phyloP scores from a whole-genome alignment of 2,113 vertebrate species.

The Corynorhinus townsendii region DNA sequence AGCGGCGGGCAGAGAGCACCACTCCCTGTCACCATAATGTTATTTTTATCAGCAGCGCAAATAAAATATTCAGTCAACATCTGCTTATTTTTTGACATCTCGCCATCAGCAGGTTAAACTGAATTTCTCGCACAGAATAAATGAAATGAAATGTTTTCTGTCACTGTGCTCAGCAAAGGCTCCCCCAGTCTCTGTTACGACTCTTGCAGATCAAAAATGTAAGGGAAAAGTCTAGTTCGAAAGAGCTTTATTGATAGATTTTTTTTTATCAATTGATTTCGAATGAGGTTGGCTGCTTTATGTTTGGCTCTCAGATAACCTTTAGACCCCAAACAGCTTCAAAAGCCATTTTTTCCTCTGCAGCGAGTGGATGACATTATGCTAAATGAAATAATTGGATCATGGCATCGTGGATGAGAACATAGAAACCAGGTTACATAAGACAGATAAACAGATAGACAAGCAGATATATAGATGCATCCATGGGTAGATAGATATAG shows the following conservation, averaged over 20 bases:
- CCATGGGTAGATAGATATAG: too few species aligned
- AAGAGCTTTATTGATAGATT: neutral
- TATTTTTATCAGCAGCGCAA: conserved; percentile 44
- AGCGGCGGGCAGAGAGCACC: conserved; percentile 16
- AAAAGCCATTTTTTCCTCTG: neutral
- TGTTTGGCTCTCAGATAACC: neutral
- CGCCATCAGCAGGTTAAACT: conserved; percentile 22
- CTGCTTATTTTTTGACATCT: conserved; percentile 39
- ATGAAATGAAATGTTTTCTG: neutral
- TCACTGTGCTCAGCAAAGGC: neutral
- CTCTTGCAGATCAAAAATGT: neutral
- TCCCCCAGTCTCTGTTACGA: neutral
- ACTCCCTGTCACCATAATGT: conserved; percentile 15
- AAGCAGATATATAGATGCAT: too few species aligned
- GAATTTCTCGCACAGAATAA: neutral
- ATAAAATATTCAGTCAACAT: conserved; percentile 39
- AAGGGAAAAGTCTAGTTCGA: neutral
- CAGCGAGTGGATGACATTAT: too few species aligned
- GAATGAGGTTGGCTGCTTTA: neutral
- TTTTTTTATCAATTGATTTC: neutral
- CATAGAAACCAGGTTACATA: too few species aligned
- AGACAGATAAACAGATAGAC: too few species aligned
- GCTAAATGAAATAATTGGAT: too few species aligned
- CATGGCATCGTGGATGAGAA: too few species aligned
- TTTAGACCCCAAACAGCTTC: neutral